Evolutionary conservation across 2,113 vertebrate species (phyloP).

Genomic region (Thalassarche chlororhynchos): DNA sequence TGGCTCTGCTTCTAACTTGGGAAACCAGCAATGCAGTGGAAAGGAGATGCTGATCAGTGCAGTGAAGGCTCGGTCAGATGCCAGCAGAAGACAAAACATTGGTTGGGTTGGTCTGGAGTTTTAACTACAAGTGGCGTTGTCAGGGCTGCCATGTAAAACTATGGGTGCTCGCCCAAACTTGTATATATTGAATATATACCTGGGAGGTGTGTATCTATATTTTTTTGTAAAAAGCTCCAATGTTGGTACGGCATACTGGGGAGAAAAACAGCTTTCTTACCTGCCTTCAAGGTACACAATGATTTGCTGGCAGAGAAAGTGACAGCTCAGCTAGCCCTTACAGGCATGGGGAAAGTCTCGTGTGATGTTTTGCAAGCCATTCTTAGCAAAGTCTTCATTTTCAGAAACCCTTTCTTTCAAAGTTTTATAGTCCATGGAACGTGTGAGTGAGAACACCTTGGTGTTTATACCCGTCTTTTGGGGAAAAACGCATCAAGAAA

Average conservation of each 20-base stretch:
- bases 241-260: neutral
- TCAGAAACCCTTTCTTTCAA: neutral
- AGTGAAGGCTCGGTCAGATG: neutral
- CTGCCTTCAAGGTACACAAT: neutral
- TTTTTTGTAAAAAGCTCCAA: neutral
- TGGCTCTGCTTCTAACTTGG: neutral
- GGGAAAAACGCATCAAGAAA: neutral
- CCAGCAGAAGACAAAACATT: neutral
- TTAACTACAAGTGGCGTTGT: neutral
- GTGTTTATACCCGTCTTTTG: neutral
- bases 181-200: neutral
- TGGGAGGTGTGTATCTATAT: neutral
- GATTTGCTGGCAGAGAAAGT: neutral
- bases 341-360: neutral
- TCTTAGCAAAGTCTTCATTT: neutral
- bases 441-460: neutral
- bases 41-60: neutral
- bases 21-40: neutral
- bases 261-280: neutral
- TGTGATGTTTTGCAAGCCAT: neutral
- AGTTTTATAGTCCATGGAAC: neutral
- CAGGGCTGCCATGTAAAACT: neutral
- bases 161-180: neutral
- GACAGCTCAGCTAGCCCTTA: neutral
- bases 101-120: neutral